A percentile compares a stretch with the other conserved stretches of the same genome.
These are phyloP conservation scores for Nibea albiflora DNA, from an alignment of 2,113 vertebrate species.

Conservation along the genomic window DNA sequence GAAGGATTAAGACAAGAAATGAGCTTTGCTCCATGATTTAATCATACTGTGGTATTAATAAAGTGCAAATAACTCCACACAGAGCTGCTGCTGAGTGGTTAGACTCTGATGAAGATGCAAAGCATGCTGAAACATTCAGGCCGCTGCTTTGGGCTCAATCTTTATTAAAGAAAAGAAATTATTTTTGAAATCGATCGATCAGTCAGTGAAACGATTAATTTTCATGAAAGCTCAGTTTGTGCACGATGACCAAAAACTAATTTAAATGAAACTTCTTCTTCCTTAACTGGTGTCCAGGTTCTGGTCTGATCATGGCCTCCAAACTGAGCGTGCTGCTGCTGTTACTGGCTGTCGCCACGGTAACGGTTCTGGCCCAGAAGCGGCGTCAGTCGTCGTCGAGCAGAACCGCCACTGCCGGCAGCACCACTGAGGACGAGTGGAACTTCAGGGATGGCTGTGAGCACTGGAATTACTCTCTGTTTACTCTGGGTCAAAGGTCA, in stretches of 20 bases:
- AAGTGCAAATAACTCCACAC: conserved; percentile 3
- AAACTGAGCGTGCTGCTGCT: conserved; percentile 77
- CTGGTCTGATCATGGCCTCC: conserved; percentile 69
- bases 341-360: conserved; percentile 58
- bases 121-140: background rate
- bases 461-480: conserved; percentile 60
- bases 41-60: background rate
- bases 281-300: conserved; percentile 36
- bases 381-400: conserved; percentile 44
- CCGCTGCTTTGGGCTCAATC: background rate
- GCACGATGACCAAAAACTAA: too few relatives aligned
- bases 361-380: conserved; percentile 73
- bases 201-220: too few relatives aligned
- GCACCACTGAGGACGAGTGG: conserved; percentile 73
- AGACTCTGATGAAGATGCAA: background rate
- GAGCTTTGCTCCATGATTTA: background rate
- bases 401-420: background rate
- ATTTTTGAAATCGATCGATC: background rate
- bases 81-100: background rate
- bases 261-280: too few relatives aligned
- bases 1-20: background rate
- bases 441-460: conserved; percentile 86
- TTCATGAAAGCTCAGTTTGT: too few relatives aligned
- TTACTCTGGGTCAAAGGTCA: conserved; percentile 54
- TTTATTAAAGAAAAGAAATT: background rate